Evolutionary conservation across 1,140 invertebrate species (phyloP), one percentile per base, ranked within the genome.

Genomic region (Apis cerana): DNA sequence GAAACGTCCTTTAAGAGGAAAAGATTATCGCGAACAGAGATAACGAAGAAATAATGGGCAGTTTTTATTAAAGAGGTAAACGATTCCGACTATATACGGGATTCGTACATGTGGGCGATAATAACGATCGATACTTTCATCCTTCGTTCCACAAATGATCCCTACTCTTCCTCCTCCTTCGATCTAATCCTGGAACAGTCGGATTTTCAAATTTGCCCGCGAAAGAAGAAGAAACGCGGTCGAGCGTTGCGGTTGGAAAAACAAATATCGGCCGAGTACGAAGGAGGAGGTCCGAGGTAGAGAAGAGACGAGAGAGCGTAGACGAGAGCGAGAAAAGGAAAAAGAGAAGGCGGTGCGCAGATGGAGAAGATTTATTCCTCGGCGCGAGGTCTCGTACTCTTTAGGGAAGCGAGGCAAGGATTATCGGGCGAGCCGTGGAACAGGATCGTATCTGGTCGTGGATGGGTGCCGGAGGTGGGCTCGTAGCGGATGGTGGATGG

Each of bases 381-480:
- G 43, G 43, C 13, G 43, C 48, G 19, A 43, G 33, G 33, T 43
- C 33, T 43, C 65, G 43, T 68, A 68, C 65, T 68, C 65, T 68
- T 68, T 68, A 80, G 78, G 33, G 76, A 70, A 79, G 33, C 67
- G 76, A 33, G 56, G 48, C 33, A 43, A 72, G 78, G 58, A 80
- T 74, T 74, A 80, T 74, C 27, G 69, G n/a, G 7, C 27, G 48
- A 64, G 33, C 65, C 68, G 68, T 81, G 83, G 74, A 77, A 85
- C 85, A 68, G 81, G 77, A 87, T 87, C 70, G 75, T 82, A 80
- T 83, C 84, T 83, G 82, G 62, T 79, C 71, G 71, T 54, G 85
- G 81, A 88, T 87, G 77, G 76, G 79, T 78, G 79, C 64, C 69
- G 77, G 70, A 77, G 86, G 86, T 84, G 77, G 86, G 48, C 71